Percentiles rank a stretch among this genome's conserved stretches.
These are phyloP conservation scores for Trichopria drosophilae DNA, from an alignment of 2,888 invertebrate genomes.

Conservation along the genomic window DNA sequence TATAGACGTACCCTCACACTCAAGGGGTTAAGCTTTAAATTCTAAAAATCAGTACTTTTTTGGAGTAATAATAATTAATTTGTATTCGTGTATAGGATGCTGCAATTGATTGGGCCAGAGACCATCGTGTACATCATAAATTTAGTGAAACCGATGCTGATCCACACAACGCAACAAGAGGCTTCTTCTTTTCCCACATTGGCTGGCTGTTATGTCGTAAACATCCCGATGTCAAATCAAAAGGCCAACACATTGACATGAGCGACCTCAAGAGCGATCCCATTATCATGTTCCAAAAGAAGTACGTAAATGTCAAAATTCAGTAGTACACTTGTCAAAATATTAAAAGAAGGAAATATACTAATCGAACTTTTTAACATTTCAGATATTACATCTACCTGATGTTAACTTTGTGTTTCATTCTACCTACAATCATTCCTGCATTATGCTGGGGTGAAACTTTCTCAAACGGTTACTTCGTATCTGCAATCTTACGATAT, in stretches of 20 bases:
- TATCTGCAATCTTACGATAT: slow-evolving; percentile 73
- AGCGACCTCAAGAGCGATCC: slow-evolving; percentile 82
- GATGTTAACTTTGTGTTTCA: slow-evolving; percentile 70
- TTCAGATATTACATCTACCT: slow-evolving; percentile 68
- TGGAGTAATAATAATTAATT: background rate
- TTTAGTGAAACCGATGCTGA: slow-evolving; percentile 92
- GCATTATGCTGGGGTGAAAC: slow-evolving; percentile 72
- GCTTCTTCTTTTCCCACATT: slow-evolving; percentile 95
- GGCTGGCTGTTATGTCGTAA: slow-evolving; percentile 92
- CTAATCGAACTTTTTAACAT: slow-evolving; percentile 8
- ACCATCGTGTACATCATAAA: slow-evolving; percentile 84
- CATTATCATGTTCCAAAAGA: slow-evolving; percentile 84
- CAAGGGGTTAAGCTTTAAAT: no score
- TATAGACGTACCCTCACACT: no score
- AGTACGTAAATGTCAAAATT: slow-evolving; percentile 59
- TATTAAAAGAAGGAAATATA: background rate
- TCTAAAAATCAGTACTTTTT: background rate
- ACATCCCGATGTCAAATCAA: slow-evolving; percentile 84
- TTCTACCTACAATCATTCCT: slow-evolving; percentile 73
- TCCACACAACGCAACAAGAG: slow-evolving; percentile 87
- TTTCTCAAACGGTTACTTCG: slow-evolving; percentile 68
- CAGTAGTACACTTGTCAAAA: background rate
- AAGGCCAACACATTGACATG: slow-evolving; percentile 83
- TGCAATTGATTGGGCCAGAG: slow-evolving; percentile 77
- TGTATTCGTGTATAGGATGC: no score